phyloP scores from a whole-genome alignment of 2,113 vertebrate genomes.

The Nycticorax nycticorax region DNA sequence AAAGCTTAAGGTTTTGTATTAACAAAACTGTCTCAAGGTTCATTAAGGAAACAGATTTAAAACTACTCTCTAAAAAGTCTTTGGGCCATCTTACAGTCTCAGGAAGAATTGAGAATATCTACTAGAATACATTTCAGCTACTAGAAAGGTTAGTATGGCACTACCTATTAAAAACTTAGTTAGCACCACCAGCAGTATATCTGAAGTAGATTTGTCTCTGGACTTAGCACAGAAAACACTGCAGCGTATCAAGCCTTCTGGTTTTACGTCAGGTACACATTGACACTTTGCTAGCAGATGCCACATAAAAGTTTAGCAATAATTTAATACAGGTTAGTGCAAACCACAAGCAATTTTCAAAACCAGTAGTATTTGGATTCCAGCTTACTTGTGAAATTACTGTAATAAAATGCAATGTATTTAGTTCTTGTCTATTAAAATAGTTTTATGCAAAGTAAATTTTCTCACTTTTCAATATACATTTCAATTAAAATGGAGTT shows the following conservation, averaged over 20 bases:
- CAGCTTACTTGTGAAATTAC: background rate
- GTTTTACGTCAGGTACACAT: background rate
- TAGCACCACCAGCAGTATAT: background rate
- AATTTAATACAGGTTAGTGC: background rate
- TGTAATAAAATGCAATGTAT: background rate
- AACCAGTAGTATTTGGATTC: background rate
- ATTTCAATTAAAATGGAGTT: background rate
- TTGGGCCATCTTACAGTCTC: background rate
- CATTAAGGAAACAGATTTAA: background rate
- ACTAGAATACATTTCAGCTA: background rate
- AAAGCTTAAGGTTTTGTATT: background rate
- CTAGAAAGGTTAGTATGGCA: background rate
- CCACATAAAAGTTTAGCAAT: background rate
- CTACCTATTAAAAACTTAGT: background rate
- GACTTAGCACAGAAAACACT: background rate
- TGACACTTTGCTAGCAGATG: background rate
- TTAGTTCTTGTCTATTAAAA: background rate
- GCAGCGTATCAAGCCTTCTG: background rate
- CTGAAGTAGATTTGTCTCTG: background rate
- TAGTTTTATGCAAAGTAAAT: background rate
- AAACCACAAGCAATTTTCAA: background rate
- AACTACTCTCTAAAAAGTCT: background rate
- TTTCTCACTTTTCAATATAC: background rate
- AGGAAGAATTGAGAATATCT: background rate
- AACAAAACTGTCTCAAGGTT: background rate